Evolutionary conservation across 92 coral and sea anemone species (phyloP), one percentile per base, ranked within the genome.

Genomic region (Isaurus tuberculatus): DNA sequence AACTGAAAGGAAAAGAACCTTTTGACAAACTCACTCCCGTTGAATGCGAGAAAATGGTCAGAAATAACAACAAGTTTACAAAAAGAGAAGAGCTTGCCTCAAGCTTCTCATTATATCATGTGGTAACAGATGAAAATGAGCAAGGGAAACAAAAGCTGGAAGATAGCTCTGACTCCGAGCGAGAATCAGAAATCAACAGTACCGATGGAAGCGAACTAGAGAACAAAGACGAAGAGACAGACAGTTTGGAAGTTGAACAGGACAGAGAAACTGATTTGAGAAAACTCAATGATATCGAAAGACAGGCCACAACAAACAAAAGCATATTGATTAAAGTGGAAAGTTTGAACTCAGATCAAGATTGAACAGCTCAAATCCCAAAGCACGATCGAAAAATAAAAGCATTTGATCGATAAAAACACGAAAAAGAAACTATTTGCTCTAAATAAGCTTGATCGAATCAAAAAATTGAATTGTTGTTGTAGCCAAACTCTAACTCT

Each of bases 21-120:
- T 31, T 34, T 33, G 70, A 57, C 49, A 55, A 37, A 43, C 28
- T 58, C 30, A 77, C 82, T 36, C 82, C 53, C 14, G 55, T 25
- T n/a, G 68, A 60, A 58, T 33, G 82, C 32, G 65, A 77, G 15
- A 48, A 77, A 77, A 77, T 36, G 36, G 31, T 58, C 34, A 26
- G 27, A 26, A n/a, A 77, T 28, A 43, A 43, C 40, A 30, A 37
- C 51, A 23, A 5, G 13, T 13, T 37, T 15, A 14, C 33, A 23
- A 31, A 53, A 23, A n/a, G 33, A 40, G 11, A 7, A 34, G 82
- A 77, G 31, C 51, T 23, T 22, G 14, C 16, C 33, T 20, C 55
- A 7, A 51, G 64, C 31, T 33, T 13, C 34, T 43, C 32, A 34
- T 69, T 9, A 32, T 28, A 26, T 9, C 23, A 5, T 67, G 42